phyloP scores from a whole-genome alignment of 2,888 invertebrate genomes.

The Pyrrhia umbra region DNA sequence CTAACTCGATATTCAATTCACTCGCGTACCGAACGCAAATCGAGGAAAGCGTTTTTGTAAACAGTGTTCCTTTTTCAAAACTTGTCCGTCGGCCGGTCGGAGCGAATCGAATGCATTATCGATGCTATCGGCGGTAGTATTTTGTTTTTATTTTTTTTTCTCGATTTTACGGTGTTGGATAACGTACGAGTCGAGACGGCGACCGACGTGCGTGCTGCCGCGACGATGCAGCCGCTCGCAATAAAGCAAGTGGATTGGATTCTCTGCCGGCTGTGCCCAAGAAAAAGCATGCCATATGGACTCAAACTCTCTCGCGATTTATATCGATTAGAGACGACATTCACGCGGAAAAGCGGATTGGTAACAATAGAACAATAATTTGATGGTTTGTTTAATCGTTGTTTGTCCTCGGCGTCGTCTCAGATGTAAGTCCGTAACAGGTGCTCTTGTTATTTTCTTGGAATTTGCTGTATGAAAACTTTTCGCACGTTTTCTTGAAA shows the following conservation, averaged over 20 bases:
- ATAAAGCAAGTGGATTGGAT: constrained; percentile 69
- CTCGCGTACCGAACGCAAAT: constrained; percentile 58
- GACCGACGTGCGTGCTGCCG: constrained; percentile 77
- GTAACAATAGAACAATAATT: constrained; percentile 64
- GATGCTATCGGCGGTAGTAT: constrained; percentile 52
- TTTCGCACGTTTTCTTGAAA: constrained; percentile 11
- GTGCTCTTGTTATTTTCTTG: constrained; percentile 38
- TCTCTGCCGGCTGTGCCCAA: constrained; percentile 59
- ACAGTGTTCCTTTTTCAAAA: constrained; percentile 75
- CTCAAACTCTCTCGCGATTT: constrained; percentile 58
- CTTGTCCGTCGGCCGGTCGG: constrained; percentile 59
- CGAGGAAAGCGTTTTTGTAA: constrained; percentile 69
- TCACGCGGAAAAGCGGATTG: constrained; percentile 52
- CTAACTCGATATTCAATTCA: constrained; percentile 62
- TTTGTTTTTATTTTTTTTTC: constrained; percentile 64
- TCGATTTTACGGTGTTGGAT: constrained; percentile 64
- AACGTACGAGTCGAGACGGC: constrained; percentile 60
- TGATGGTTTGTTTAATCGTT: constrained; percentile 59
- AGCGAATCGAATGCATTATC: constrained; percentile 59
- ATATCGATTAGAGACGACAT: constrained; percentile 52
- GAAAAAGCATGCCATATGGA: constrained; percentile 65
- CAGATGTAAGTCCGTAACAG: constrained; percentile 32
- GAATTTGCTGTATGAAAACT: constrained; percentile 12
- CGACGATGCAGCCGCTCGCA: constrained; percentile 78
- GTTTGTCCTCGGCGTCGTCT: constrained; percentile 13